phyloP scores from a whole-genome alignment of 2,888 invertebrate genomes.

The Polydrusus tereticollis region DNA sequence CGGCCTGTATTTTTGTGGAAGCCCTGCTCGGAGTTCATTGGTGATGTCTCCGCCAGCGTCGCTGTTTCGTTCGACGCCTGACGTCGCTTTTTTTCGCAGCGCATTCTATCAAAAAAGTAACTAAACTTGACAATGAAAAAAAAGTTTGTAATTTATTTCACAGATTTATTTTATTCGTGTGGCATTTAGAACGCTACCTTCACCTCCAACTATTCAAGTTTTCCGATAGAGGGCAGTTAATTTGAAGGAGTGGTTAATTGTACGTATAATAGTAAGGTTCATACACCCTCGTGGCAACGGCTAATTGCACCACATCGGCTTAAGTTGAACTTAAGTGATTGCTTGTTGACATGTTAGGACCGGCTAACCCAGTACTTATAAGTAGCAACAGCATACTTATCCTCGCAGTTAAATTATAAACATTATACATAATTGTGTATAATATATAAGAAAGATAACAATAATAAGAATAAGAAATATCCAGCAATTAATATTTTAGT shows the following conservation, averaged over 20 bases:
- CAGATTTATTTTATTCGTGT: no score
- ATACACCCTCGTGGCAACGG: no score
- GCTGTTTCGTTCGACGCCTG: conserved; percentile 65
- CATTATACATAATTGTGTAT: no score
- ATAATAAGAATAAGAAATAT: no score
- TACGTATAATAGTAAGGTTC: not conserved
- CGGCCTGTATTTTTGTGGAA: conserved; percentile 69
- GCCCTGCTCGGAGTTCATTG: conserved; percentile 64
- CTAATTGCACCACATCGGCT: no score
- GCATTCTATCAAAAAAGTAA: conserved; percentile 62
- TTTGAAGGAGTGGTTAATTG: not conserved
- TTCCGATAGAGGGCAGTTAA: conserved; percentile 1
- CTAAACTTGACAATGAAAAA: conserved; percentile 53
- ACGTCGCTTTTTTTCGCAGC: conserved; percentile 64
- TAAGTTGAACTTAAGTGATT: no score
- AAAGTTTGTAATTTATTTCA: not conserved
- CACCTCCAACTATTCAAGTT: not conserved
- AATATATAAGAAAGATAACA: no score
- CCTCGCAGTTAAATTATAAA: no score
- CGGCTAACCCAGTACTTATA: no score
- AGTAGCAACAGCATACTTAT: no score
- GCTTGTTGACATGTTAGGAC: no score
- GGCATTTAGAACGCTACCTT: not conserved
- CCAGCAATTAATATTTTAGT: no score
- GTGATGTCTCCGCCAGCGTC: conserved; percentile 66